These are phyloP conservation scores for Botia kubotai DNA, from an alignment of 2,797 vertebrate species.

Conservation along the genomic window DNA sequence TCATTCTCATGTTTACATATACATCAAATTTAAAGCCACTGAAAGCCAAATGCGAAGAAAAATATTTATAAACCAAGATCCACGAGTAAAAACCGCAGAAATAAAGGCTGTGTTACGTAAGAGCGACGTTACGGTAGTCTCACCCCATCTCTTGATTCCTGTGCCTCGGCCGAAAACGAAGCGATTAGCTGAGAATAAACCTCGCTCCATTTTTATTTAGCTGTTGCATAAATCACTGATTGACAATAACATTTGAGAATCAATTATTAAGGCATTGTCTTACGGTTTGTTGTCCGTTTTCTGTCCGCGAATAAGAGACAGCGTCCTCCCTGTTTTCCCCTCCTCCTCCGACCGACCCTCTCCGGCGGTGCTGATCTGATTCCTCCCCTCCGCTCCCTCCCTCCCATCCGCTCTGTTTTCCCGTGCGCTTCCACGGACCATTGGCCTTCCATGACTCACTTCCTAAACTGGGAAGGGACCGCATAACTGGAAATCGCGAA, in stretches of 20 bases:
- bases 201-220: slow-evolving; percentile 49
- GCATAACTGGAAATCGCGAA: slow-evolving; percentile 46
- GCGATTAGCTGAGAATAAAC: slow-evolving; percentile 1
- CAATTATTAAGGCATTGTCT: slow-evolving; percentile 64
- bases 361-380: slow-evolving; percentile 67
- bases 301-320: slow-evolving; percentile 62
- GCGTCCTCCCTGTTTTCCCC: slow-evolving; percentile 67
- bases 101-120: slow-evolving; percentile 67
- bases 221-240: slow-evolving; percentile 55
- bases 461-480: slow-evolving; percentile 73
- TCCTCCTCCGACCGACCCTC: slow-evolving; percentile 65
- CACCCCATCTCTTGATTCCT: slow-evolving; percentile 76
- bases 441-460: slow-evolving; percentile 65
- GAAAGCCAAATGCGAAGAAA: background rate
- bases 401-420: slow-evolving; percentile 60
- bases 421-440: slow-evolving; percentile 23
- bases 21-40: background rate
- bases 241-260: slow-evolving; percentile 46
- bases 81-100: background rate
- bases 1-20: background rate
- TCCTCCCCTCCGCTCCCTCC: slow-evolving; percentile 37
- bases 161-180: slow-evolving; percentile 52
- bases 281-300: slow-evolving; percentile 70
- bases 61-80: background rate
- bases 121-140: slow-evolving; percentile 59